A percentile compares a stretch with the other conserved stretches of the same genome.
phyloP scores from a whole-genome alignment of 2,797 vertebrate genomes.

The Anomalospiza imberbis region DNA sequence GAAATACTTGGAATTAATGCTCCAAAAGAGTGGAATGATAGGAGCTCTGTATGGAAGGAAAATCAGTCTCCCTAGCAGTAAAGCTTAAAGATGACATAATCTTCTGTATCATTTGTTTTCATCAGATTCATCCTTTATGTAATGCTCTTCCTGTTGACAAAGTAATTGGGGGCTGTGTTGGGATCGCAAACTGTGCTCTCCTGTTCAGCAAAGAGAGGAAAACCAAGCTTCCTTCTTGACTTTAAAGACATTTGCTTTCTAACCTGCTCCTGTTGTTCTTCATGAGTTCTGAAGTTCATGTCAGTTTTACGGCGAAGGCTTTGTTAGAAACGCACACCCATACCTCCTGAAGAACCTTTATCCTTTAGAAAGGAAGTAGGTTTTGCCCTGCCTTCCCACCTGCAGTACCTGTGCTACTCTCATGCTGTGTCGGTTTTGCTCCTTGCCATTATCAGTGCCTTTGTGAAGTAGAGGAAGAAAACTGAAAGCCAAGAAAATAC shows the following conservation, averaged over 20 bases:
- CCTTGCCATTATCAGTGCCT: background rate
- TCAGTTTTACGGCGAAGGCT: background rate
- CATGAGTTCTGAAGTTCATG: background rate
- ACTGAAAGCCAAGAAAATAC: background rate
- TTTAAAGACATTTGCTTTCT: background rate
- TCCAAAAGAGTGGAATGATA: background rate
- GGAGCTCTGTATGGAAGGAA: background rate
- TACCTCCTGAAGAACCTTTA: background rate
- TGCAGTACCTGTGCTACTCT: background rate
- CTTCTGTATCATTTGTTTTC: background rate
- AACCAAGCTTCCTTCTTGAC: background rate
- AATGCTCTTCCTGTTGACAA: background rate
- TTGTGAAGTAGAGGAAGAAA: background rate
- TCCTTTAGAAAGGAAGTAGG: background rate
- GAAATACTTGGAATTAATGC: background rate
- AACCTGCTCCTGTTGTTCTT: background rate
- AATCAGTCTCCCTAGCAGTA: background rate
- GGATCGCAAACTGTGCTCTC: background rate
- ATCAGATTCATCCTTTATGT: background rate
- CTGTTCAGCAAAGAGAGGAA: background rate
- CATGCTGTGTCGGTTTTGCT: background rate
- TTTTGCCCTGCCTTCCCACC: background rate
- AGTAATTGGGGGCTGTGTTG: background rate
- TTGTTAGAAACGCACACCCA: background rate
- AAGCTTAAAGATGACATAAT: background rate